Conservation (phyloP, 2,888 invertebrate genomes). For the Pterostichus madidus region DNA sequence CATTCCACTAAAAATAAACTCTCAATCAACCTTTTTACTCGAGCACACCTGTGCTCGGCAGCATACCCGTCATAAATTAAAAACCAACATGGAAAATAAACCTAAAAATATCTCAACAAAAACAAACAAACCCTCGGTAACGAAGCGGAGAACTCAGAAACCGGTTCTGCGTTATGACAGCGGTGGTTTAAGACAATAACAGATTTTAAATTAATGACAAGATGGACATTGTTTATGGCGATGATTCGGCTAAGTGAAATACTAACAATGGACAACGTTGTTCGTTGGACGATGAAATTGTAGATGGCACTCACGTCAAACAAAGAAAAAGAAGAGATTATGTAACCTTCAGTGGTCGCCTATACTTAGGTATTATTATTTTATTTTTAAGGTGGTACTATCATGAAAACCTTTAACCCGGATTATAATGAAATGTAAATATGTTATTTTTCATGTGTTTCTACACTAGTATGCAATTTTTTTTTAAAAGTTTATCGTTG, state of each 20-base stretch:
- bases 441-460: no score
- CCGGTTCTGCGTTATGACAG: conserved; percentile 44
- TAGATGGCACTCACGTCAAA: no score
- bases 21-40: not conserved
- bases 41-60: conserved; percentile 1
- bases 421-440: no score
- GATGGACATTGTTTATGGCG: conserved; percentile 14
- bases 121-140: conserved; percentile 5
- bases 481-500: no score
- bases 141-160: not conserved
- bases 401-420: no score
- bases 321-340: no score
- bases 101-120: conserved; percentile 23
- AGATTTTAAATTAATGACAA: conserved; percentile 49
- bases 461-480: no score
- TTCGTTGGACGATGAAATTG: not conserved
- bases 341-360: no score
- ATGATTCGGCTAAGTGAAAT: conserved; percentile 22
- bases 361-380: no score
- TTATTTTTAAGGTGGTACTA: no score
- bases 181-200: conserved; percentile 20
- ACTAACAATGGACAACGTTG: not conserved
- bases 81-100: conserved; percentile 1
- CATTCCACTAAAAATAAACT: not conserved
- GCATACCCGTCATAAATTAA: not conserved